Conservation (phyloP, 2,888 invertebrate genomes). For the Diaphora mendica region DNA sequence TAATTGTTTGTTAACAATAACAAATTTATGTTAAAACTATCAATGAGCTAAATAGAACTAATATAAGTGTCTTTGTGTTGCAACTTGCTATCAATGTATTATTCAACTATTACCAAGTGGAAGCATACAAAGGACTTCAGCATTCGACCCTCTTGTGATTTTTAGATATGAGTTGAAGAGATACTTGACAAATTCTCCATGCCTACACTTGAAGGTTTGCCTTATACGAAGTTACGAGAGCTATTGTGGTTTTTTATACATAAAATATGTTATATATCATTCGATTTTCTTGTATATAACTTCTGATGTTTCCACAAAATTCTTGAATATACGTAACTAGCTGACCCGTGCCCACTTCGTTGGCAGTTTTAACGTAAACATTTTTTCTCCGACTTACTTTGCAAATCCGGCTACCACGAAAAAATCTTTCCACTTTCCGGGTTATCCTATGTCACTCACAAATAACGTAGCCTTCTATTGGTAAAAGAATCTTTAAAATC, state of each 20-base stretch:
- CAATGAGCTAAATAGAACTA: not conserved
- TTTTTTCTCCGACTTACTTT: too few species aligned
- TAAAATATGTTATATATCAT: too few species aligned
- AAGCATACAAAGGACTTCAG: not conserved
- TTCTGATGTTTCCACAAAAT: not conserved
- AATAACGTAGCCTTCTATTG: too few species aligned
- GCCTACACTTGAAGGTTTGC: too few species aligned
- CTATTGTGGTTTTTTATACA: not conserved
- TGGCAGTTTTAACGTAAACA: too few species aligned
- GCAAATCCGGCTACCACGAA: too few species aligned
- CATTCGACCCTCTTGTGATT: not conserved
- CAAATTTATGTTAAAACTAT: not conserved
- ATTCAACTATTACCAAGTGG: not conserved
- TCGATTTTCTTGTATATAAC: too few species aligned
- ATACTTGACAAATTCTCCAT: not conserved
- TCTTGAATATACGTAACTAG: too few species aligned
- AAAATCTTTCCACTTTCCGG: too few species aligned
- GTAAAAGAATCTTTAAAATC: too few species aligned
- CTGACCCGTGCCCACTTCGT: too few species aligned
- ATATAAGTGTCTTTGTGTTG: not conserved
- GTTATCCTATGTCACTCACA: too few species aligned
- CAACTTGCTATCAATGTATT: not conserved
- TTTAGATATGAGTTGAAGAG: not conserved
- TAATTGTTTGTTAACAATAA: slow-evolving; percentile 1
- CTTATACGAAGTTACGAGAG: not conserved